phyloP scores from a whole-genome alignment of 2,797 vertebrate species.

The Gallirallus australis region DNA sequence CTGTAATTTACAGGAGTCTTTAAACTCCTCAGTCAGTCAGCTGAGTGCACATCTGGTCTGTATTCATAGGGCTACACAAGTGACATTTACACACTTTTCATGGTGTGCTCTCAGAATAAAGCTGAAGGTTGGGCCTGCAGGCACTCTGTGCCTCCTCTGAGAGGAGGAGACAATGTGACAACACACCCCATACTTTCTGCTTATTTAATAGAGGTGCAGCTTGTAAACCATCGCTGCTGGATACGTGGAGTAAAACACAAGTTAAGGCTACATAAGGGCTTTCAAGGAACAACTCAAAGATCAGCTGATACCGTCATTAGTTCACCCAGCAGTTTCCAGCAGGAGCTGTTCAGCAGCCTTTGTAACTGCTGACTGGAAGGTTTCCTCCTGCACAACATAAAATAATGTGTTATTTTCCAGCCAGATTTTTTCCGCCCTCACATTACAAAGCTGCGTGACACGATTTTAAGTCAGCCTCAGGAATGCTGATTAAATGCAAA shows the following conservation, averaged over 20 bases:
- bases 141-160: neutral
- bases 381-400: constrained; percentile 5
- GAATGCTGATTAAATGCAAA: neutral
- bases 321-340: neutral
- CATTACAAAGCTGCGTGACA: neutral
- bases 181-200: neutral
- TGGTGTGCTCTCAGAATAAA: neutral
- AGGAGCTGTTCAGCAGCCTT: constrained; percentile 1
- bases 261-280: neutral
- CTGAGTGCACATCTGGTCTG: neutral
- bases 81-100: neutral
- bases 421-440: neutral
- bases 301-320: neutral
- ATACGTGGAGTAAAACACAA: neutral
- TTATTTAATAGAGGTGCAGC: neutral
- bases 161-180: neutral
- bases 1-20: neutral
- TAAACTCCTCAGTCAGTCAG: neutral
- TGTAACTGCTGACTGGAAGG: neutral
- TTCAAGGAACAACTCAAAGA: neutral
- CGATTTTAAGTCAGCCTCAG: neutral
- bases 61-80: neutral
- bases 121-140: neutral
- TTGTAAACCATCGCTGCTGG: neutral
- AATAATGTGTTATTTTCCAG: neutral